These are phyloP conservation scores for Galeopsomyia nigrocyanea DNA, from an alignment of 2,888 invertebrate species.

Conservation along the genomic window DNA sequence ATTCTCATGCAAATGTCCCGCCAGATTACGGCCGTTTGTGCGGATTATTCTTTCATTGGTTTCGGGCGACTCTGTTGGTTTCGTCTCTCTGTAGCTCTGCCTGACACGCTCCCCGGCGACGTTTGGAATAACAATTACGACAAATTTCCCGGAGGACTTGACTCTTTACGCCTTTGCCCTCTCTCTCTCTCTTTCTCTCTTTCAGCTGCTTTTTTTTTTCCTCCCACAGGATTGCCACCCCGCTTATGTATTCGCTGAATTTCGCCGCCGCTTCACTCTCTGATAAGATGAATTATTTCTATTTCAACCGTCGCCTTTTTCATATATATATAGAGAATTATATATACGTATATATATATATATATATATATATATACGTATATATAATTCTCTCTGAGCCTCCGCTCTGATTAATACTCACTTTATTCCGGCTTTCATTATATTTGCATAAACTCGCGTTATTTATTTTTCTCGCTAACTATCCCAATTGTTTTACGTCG, in stretches of 20 bases:
- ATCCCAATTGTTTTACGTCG: no score
- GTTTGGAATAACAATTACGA: conserved; percentile 44
- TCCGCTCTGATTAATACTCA: no score
- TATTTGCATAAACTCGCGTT: no score
- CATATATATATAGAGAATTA: no score
- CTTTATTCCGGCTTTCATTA: no score
- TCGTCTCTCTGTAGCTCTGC: not conserved
- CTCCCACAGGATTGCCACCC: not conserved
- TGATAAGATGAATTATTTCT: conserved; percentile 36
- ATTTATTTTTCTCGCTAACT: no score
- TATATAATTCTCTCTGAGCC: no score
- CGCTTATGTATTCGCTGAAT: conserved; percentile 17
- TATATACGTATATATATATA: not conserved
- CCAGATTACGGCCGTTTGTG: conserved; percentile 63
- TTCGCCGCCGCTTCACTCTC: not conserved
- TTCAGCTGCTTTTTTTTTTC: not conserved
- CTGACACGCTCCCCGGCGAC: conserved; percentile 29
- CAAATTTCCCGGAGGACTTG: conserved; percentile 42
- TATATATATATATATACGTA: not conserved
- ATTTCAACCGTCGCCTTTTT: conserved; percentile 1
- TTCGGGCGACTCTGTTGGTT: conserved; percentile 5
- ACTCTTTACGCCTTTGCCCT: conserved; percentile 17
- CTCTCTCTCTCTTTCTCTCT: conserved; percentile 13
- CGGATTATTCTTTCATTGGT: conserved; percentile 60
- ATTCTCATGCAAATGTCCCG: conserved; percentile 63